Conservation (phyloP, 2,797 vertebrate species). For the Macroramphosus scolopax region DNA sequence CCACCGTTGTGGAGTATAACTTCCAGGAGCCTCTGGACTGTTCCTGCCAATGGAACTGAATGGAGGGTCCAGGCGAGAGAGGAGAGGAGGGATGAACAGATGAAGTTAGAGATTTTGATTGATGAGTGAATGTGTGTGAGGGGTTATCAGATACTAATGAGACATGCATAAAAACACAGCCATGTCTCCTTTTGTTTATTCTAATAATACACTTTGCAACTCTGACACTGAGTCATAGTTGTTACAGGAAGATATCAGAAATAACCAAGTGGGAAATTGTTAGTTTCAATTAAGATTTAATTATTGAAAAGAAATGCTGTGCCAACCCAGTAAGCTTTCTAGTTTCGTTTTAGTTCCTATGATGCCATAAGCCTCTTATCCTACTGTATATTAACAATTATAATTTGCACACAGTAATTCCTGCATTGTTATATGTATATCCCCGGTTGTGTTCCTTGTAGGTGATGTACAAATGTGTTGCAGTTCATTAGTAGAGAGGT, state of each 20-base stretch:
- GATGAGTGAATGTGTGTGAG: not conserved
- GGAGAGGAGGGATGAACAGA: conserved; percentile 3
- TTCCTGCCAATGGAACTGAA: conserved; percentile 95
- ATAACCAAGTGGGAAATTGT: no score
- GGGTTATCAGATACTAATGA: no score
- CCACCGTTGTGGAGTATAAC: conserved; percentile 86
- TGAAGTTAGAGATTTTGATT: conserved; percentile 5
- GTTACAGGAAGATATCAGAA: no score
- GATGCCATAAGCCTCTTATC: conserved; percentile 29
- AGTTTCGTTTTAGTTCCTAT: conserved; percentile 41
- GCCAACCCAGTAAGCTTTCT: conserved; percentile 33
- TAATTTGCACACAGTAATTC: no score
- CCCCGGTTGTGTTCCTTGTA: conserved; percentile 17
- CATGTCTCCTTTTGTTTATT: conserved; percentile 46
- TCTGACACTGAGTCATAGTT: no score
- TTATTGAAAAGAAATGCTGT: conserved; percentile 30
- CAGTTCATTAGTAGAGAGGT: conserved; percentile 21
- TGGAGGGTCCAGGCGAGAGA: conserved; percentile 7
- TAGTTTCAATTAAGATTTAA: no score
- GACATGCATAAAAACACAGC: conserved; percentile 51
- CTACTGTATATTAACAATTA: conserved; percentile 39
- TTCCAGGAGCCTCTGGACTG: conserved; percentile 95
- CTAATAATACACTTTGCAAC: conserved; percentile 25
- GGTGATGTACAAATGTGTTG: conserved; percentile 38
- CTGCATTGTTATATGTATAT: conserved; percentile 24